A percentile compares a stretch with the other conserved stretches of the same genome.
Conservation (phyloP, 2,797 vertebrate genomes). For the Myioborus melanocephalus region DNA sequence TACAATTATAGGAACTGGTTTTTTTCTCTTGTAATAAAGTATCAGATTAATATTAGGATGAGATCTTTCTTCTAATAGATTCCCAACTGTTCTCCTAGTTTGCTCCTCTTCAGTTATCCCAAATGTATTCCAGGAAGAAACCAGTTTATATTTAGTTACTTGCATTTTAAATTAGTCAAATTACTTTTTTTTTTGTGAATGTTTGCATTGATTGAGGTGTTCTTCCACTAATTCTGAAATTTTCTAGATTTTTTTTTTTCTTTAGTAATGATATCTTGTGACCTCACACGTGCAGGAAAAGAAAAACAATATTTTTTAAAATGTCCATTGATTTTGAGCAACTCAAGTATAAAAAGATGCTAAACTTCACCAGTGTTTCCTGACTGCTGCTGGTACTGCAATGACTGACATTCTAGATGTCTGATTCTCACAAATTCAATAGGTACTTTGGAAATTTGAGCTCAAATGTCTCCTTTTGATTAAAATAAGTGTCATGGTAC, state of each 20-base stretch:
- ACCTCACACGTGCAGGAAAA: background rate
- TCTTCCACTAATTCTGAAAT: background rate
- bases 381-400: background rate
- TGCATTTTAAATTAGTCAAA: background rate
- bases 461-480: background rate
- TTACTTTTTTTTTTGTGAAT: background rate
- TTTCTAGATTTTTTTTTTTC: background rate
- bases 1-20: background rate
- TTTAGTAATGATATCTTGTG: background rate
- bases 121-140: background rate
- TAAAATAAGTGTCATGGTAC: background rate
- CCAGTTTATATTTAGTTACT: background rate
- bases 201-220: background rate
- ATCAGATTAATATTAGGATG: background rate
- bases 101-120: background rate
- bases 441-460: background rate
- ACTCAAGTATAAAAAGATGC: background rate
- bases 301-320: background rate
- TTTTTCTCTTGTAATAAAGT: background rate
- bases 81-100: background rate
- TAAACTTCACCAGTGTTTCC: background rate
- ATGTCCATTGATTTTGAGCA: background rate
- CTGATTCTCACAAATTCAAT: background rate
- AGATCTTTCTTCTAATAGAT: background rate
- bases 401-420: background rate